Evolutionary conservation across 2,113 vertebrate species (phyloP), one percentile per base, ranked within the genome.

Genomic region (Thalassoma bifasciatum): DNA sequence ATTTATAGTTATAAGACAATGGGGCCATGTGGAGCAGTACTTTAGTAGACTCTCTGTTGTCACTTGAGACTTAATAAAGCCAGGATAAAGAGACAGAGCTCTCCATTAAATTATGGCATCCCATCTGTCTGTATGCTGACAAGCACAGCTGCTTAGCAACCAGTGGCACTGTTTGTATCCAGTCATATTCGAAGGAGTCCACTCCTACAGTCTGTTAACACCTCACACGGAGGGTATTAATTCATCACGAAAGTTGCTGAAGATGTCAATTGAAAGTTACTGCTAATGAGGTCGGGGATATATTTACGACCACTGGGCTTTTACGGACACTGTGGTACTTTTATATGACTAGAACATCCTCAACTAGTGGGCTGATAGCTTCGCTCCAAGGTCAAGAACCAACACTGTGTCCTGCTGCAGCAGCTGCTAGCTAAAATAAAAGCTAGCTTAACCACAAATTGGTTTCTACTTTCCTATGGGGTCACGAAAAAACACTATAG

Each of bases 61-160:
- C 78, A 71, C 77, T 63, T 14, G 50, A 82, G 73, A 69, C 77
- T 58, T 53, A 53, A 77, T 83, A 59, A 80, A 83, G 69, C 24
- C 51, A 17, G 24, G 52, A 63, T 23, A 69, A 63, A 78, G 62
- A 47, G 66, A 67, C 66, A 12, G 49, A 38, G 44, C 44, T 71
- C 76, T 62, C 26, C n/a, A 60, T 81, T 75, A 69, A 76, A 73
- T 75, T 57, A 54, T 62, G 73, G 53, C 67, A 50, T 30, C 67
- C 61, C 85, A 82, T 82, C 76, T 85, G 83, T 86, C 66, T 63
- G 58, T 4, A 6, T 30, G 10, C 62, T 68, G 78, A 82, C 75
- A 30, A 63, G 84, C 73, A 50, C 83, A 89, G 77, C 87, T 87
- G 84, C 83, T 63, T 21, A 52, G 38, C 75, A 60, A 76, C 63